Evolutionary conservation across 2,113 vertebrate genomes (phyloP).

Genomic region (Aspiorhynchus laticeps): DNA sequence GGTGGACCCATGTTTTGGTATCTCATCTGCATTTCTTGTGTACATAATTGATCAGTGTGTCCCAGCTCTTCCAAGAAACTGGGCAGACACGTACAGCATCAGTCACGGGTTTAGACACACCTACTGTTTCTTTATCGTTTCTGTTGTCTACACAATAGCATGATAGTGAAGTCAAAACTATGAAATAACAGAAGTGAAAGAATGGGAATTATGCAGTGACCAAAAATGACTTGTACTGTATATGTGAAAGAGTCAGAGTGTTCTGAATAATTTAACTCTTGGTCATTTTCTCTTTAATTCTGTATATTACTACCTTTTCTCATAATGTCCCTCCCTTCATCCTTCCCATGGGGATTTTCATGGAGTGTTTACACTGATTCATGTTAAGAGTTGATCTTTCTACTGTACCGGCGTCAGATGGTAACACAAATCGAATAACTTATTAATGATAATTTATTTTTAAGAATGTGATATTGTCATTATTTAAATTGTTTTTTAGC

Average conservation of each 20-base stretch:
- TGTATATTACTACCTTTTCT: background rate
- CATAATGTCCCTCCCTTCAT: background rate
- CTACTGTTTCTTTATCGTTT: background rate
- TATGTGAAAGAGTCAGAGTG: background rate
- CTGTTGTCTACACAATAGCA: background rate
- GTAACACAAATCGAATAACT: background rate
- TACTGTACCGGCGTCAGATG: background rate
- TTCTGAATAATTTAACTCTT: background rate
- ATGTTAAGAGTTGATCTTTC: background rate
- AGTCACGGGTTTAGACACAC: background rate
- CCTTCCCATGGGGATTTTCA: background rate
- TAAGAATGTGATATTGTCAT: no score
- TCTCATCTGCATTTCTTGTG: background rate
- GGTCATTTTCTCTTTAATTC: background rate
- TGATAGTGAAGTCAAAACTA: conserved; percentile 1
- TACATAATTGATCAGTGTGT: background rate
- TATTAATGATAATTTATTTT: background rate
- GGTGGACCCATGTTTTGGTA: background rate
- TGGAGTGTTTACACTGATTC: background rate
- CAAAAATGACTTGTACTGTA: background rate
- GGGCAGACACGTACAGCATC: background rate
- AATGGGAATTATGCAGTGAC: conserved; percentile 5
- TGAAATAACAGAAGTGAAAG: conserved; percentile 14
- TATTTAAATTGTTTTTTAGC: background rate
- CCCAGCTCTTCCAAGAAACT: conserved; percentile 15